phyloP scores from a whole-genome alignment of 2,888 invertebrate genomes.

The Griposia aprilina region DNA sequence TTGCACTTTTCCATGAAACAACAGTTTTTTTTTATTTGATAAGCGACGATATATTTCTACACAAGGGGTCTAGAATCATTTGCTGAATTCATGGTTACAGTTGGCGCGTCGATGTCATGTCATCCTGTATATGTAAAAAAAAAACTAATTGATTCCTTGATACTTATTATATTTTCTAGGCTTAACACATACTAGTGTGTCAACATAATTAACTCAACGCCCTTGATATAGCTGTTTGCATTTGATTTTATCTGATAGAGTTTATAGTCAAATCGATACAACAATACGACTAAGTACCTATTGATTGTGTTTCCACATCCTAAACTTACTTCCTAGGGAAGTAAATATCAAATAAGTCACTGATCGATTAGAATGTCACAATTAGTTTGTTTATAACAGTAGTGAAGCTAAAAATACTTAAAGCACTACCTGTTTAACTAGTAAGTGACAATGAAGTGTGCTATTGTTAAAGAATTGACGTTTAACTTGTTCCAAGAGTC shows the following conservation, averaged over 20 bases:
- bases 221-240: constrained; percentile 28
- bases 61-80: too few species aligned
- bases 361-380: constrained; percentile 55
- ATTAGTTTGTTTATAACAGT: constrained; percentile 49
- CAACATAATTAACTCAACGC: constrained; percentile 2
- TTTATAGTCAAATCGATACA: constrained; percentile 24
- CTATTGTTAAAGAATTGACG: constrained; percentile 33
- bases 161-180: too few species aligned
- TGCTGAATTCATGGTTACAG: too few species aligned
- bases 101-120: too few species aligned
- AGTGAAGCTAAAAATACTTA: constrained; percentile 43
- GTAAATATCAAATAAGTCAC: constrained; percentile 46
- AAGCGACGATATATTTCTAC: too few species aligned
- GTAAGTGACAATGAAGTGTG: constrained; percentile 37
- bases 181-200: neutral
- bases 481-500: constrained; percentile 7
- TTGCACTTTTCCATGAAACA: too few species aligned
- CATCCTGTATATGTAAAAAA: too few species aligned
- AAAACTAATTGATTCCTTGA: too few species aligned
- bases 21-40: too few species aligned
- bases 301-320: constrained; percentile 35
- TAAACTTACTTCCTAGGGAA: constrained; percentile 62
- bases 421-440: constrained; percentile 22
- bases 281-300: neutral
- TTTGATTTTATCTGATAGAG: constrained; percentile 13